Conservation (phyloP, 2,888 invertebrate genomes). For the Keiferia lycopersicella region DNA sequence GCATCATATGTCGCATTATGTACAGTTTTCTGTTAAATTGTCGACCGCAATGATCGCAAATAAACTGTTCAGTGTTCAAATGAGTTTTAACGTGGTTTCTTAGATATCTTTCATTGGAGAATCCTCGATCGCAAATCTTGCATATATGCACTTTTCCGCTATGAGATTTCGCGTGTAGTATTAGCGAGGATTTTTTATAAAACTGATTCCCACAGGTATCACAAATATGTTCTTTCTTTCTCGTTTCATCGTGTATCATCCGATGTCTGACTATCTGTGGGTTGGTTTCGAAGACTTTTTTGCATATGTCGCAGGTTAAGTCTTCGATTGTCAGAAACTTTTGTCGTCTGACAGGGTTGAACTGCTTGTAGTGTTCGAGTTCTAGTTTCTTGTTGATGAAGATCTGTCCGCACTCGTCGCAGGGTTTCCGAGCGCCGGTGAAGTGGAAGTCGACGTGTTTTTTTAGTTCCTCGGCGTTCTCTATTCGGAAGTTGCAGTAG, state of each 20-base stretch:
- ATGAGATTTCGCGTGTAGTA: neutral
- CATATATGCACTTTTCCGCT: constrained; percentile 25
- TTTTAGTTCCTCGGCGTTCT: neutral
- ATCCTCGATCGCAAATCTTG: constrained; percentile 23
- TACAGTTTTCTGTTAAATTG: constrained; percentile 67
- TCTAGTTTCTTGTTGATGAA: neutral
- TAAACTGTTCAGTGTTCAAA: constrained; percentile 85
- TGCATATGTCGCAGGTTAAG: constrained; percentile 29
- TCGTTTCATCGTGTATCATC: constrained; percentile 65
- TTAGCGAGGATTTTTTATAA: neutral
- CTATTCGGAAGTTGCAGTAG: constrained; percentile 21
- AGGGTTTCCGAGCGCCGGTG: neutral
- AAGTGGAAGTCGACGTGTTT: constrained; percentile 13
- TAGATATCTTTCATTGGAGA: neutral
- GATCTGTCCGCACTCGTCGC: constrained; percentile 11
- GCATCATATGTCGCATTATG: neutral
- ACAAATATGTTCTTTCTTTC: constrained; percentile 31
- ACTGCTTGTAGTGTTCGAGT: neutral
- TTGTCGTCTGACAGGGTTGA: neutral
- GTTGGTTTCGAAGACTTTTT: constrained; percentile 20
- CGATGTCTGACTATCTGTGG: constrained; percentile 59
- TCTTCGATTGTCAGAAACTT: constrained; percentile 26
- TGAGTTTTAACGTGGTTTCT: constrained; percentile 55
- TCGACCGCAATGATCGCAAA: constrained; percentile 84
- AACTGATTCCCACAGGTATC: constrained; percentile 29